Evolutionary conservation across 2,797 vertebrate genomes (phyloP).

Genomic region (Antennarius maculatus): DNA sequence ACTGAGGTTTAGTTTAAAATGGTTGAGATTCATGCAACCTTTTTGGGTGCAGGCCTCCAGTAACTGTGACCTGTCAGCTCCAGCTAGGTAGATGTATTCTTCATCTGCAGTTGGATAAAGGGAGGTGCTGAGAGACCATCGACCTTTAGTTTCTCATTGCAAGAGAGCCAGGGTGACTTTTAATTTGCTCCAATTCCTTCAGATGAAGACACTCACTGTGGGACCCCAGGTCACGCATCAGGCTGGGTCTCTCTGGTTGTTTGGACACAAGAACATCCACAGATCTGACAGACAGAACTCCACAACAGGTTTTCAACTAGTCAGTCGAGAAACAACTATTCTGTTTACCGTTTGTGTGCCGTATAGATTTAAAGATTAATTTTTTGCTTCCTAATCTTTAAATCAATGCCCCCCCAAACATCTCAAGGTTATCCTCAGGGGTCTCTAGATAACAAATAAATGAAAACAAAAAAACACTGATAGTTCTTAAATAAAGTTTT

Average conservation of each 20-base stretch:
- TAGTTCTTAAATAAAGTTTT: too few relatives aligned
- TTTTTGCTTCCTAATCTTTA: too few relatives aligned
- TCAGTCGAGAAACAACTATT: too few relatives aligned
- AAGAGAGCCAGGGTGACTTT: conserved; percentile 55
- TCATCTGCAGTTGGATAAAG: conserved; percentile 55
- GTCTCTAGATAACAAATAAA: background rate
- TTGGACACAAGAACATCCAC: background rate
- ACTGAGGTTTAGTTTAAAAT: too few relatives aligned
- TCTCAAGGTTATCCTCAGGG: background rate
- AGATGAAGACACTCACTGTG: conserved; percentile 66
- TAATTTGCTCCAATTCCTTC: conserved; percentile 73
- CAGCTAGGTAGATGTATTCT: conserved; percentile 1
- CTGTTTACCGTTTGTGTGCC: too few relatives aligned
- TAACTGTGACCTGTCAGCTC: conserved; percentile 47
- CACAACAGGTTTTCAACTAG: too few relatives aligned
- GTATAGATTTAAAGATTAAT: too few relatives aligned
- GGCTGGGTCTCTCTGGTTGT: conserved; percentile 3
- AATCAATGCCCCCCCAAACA: background rate
- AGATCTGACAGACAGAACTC: background rate
- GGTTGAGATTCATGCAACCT: background rate
- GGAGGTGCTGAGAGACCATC: conserved; percentile 31
- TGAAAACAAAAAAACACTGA: background rate
- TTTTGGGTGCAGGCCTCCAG: conserved; percentile 10
- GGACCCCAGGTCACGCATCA: conserved; percentile 37
- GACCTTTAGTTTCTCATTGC: conserved; percentile 38